Evolutionary conservation across 2,888 invertebrate species (phyloP), one percentile per base, ranked within the genome.

Genomic region (Lithophane leautieri): DNA sequence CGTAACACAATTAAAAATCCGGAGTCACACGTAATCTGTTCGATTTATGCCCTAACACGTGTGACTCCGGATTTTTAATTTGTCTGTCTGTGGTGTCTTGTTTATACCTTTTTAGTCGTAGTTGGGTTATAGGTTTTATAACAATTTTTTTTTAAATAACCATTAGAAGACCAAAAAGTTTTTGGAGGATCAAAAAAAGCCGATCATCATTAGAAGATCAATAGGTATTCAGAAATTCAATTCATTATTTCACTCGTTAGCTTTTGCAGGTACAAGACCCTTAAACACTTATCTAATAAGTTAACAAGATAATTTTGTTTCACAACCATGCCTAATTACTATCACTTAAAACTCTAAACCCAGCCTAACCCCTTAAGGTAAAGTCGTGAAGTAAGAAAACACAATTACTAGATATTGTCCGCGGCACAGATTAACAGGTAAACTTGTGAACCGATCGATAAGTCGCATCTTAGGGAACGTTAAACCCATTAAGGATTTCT

Each of bases 401-500:
- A 84, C 70, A 84, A 83, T 84, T 63, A 81, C 82, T 73, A 61
- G 82, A 81, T 83, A 81, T 77, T 84, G 82, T 83, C 63, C 66
- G 44, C 68, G 68, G 73, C 81, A 62, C 74, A 73, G 83, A 88
- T 87, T 84, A 87, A 83, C 88, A 81, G 78, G 88, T 87, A 83
- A 86, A 89, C 78, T 89, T 88, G 89, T 89, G 85, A 87, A 88
- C 61, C 83, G 76, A 86, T 88, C 88, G 89, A 88, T 89, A 90
- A 88, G 73, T 82, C 81, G 81, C 84, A 83, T 86, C 86, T 82
- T 65, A 8, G 85, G 83, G 88, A 77, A 87, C 87, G 86, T 88
- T 89, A 86, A 86, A 86, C 83, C 89, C 88, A 90, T 91, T 91
- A 91, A 85, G 83, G 87, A 86, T 88, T 87, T 88, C 87, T 87